phyloP scores from a whole-genome alignment of 2,888 invertebrate genomes.

The Hipparchia sbordonii region DNA sequence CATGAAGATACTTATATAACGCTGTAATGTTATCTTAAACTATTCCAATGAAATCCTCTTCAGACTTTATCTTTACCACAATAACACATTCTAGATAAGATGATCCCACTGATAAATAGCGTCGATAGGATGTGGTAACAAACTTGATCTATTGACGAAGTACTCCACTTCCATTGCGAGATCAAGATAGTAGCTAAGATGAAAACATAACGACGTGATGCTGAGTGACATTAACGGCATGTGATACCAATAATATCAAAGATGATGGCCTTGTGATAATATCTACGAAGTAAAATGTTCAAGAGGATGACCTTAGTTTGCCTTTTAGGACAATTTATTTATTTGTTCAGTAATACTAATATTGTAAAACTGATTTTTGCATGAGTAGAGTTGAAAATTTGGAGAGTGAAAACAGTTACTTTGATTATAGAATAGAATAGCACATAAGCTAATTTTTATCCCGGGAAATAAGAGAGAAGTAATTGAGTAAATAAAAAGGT shows the following conservation, averaged over 20 bases:
- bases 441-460: no score
- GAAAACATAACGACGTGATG: neutral
- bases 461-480: no score
- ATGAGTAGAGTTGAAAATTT: no score
- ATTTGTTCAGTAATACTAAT: no score
- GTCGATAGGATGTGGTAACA: constrained; percentile 25
- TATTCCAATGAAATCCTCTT: constrained; percentile 1
- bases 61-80: constrained; percentile 21
- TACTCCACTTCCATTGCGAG: constrained; percentile 4
- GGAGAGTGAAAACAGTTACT: no score
- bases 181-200: constrained; percentile 8
- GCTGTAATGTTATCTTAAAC: neutral
- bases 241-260: neutral
- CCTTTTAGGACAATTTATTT: no score
- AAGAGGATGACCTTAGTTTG: neutral
- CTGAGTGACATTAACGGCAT: neutral
- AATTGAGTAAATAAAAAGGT: no score
- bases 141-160: constrained; percentile 22
- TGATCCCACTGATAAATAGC: constrained; percentile 29
- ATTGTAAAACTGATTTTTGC: no score
- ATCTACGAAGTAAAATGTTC: neutral
- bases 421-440: no score
- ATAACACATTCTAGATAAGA: constrained; percentile 28
- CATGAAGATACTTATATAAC: neutral
- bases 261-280: neutral